Evolutionary conservation across 2,113 vertebrate genomes (phyloP).

Genomic region (Tympanuchus pallidicinctus): DNA sequence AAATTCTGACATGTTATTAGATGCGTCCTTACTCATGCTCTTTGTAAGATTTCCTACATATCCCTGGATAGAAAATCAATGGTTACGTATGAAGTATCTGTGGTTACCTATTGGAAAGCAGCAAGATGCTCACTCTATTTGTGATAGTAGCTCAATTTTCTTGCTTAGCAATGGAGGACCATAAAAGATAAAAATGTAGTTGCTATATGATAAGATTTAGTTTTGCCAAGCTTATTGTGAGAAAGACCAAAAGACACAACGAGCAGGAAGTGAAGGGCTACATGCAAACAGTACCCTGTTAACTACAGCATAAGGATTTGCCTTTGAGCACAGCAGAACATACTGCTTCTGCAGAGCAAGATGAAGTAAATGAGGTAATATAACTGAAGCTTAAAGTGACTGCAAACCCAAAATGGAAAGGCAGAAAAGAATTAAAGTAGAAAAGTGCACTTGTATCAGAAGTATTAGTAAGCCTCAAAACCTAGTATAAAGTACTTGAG

Average conservation of each 20-base stretch:
- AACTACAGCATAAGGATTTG: not conserved
- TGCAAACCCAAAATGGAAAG: not conserved
- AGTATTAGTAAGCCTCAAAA: not conserved
- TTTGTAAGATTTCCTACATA: slow-evolving; percentile 63
- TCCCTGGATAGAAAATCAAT: slow-evolving; percentile 71
- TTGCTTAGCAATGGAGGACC: slow-evolving; percentile 4
- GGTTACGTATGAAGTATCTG: slow-evolving; percentile 60
- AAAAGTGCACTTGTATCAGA: not conserved
- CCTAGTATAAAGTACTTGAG: not conserved
- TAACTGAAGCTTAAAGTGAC: not conserved
- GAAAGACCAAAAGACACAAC: not conserved
- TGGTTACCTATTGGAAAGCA: slow-evolving; percentile 45
- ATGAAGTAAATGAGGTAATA: not conserved
- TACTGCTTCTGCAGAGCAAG: not conserved
- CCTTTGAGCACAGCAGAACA: slow-evolving; percentile 13
- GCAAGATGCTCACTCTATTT: not conserved
- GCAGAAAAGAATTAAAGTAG: not conserved
- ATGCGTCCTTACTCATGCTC: slow-evolving; percentile 57
- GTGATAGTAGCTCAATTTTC: slow-evolving; percentile 29
- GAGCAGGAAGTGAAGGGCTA: not conserved
- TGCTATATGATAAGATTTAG: not conserved
- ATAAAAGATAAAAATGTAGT: not conserved
- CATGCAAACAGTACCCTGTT: not conserved
- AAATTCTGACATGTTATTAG: slow-evolving; percentile 59
- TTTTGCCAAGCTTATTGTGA: not conserved